phyloP scores from a whole-genome alignment of 2,888 invertebrate genomes.

The Plutella xylostella region DNA sequence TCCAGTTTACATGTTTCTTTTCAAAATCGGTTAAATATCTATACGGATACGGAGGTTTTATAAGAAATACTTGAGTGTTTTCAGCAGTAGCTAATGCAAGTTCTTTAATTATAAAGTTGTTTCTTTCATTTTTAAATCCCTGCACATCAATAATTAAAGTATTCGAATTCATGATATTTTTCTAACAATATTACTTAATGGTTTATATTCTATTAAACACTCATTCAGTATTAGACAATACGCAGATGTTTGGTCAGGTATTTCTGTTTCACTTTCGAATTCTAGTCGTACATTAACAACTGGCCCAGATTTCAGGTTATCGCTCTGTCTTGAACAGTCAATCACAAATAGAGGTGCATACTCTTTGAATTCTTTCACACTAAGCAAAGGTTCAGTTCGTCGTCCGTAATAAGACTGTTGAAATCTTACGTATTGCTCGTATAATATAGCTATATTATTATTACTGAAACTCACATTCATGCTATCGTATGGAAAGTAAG shows the following conservation, averaged over 20 bases:
- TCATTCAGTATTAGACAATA: slow-evolving; percentile 3
- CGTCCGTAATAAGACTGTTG: slow-evolving; percentile 13
- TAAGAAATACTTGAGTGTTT: slow-evolving; percentile 2
- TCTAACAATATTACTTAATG: neutral
- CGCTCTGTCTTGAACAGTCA: slow-evolving; percentile 19
- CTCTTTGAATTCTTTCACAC: slow-evolving; percentile 18
- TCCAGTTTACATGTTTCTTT: slow-evolving; percentile 6
- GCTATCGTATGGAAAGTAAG: slow-evolving; percentile 10
- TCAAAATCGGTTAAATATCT: slow-evolving; percentile 1
- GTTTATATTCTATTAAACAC: slow-evolving; percentile 1
- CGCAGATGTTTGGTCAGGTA: slow-evolving; percentile 1
- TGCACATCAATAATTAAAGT: slow-evolving; percentile 9
- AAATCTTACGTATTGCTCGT: slow-evolving; percentile 12
- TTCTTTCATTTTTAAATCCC: slow-evolving; percentile 9
- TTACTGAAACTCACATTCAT: slow-evolving; percentile 5
- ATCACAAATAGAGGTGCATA: slow-evolving; percentile 23
- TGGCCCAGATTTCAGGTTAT: neutral
- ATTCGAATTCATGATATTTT: slow-evolving; percentile 8
- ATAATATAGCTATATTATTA: slow-evolving; percentile 6
- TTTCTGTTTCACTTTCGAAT: neutral
- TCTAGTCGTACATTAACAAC: slow-evolving; percentile 3
- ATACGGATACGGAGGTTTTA: slow-evolving; percentile 9
- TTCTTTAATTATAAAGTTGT: slow-evolving; percentile 12
- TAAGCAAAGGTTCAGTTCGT: slow-evolving; percentile 11
- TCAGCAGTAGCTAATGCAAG: slow-evolving; percentile 1